phyloP scores from a whole-genome alignment of 2,888 invertebrate genomes.

The Cenopis cana region DNA sequence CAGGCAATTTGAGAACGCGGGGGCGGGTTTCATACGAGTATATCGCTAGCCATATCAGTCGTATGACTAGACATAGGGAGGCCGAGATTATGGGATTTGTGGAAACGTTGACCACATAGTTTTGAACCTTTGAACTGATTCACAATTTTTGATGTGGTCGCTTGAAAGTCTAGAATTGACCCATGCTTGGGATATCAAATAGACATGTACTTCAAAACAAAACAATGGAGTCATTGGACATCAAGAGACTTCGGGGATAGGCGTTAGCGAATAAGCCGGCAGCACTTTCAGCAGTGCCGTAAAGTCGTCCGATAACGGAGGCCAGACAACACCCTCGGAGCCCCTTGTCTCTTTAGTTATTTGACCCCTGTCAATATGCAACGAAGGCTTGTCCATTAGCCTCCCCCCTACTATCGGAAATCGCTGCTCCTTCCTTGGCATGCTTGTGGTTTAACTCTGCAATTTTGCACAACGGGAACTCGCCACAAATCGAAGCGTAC shows the following conservation, averaged over 20 bases:
- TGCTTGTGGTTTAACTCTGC: slow-evolving; percentile 69
- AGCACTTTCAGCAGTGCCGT: slow-evolving; percentile 15
- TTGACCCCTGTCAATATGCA: slow-evolving; percentile 75
- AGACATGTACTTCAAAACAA: no score
- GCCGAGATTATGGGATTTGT: slow-evolving; percentile 45
- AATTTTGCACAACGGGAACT: slow-evolving; percentile 60
- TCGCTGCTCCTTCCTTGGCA: slow-evolving; percentile 62
- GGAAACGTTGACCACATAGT: slow-evolving; percentile 20
- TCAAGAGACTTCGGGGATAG: no score
- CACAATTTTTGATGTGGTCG: neutral
- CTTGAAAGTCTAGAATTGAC: neutral
- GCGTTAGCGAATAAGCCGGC: no score
- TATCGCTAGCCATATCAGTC: slow-evolving; percentile 48
- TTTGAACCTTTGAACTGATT: slow-evolving; percentile 20
- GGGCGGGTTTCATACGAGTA: slow-evolving; percentile 59
- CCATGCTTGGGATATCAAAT: neutral
- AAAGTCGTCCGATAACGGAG: slow-evolving; percentile 39
- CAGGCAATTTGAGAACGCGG: slow-evolving; percentile 72
- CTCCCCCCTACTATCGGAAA: slow-evolving; percentile 72
- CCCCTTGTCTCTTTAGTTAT: slow-evolving; percentile 57
- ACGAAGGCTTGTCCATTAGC: slow-evolving; percentile 65
- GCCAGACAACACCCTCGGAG: slow-evolving; percentile 33
- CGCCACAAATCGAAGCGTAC: slow-evolving; percentile 51
- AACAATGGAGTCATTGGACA: no score
- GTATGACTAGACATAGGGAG: slow-evolving; percentile 50